Evolutionary conservation across 1,140 invertebrate species (phyloP), one percentile per base, ranked within the genome.

Genomic region (Aricia agestis): DNA sequence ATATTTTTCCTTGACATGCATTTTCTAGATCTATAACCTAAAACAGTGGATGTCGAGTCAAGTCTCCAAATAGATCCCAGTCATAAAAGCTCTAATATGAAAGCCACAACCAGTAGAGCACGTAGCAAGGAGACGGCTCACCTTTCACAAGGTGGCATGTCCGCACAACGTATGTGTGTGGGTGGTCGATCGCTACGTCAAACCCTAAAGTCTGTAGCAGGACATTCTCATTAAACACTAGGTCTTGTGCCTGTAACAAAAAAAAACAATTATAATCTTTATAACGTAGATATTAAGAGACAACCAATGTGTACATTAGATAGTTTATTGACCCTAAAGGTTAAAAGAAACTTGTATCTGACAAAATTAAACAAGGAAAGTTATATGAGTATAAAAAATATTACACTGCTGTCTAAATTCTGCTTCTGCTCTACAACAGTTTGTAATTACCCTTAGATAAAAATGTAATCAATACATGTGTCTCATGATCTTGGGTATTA

Each of bases 211-310:
- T 99, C 93, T 99, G 98, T 69, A 99, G 94, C 63, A 99, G 92
- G 63, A 98, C 96, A 91, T 98, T 99, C 92, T 99, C 98, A 92
- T 99, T 98, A 85, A 96, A 96, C 41, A 99, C 97, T 72, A 99
- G 93, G 92, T 99, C 97, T 88, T 98, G 96, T 80, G 97, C 96
- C 95, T 98, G 93, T 63, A 95, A 94, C 79, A 74, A 72, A 66
- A 73, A 25, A 19, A 19, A 45, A 52, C 9, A 3, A 13, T 13
- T 52, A 4, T 52, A 52, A 52, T 52, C 45, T 52, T 42, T 42
- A 6, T 42, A 11, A 9, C 11, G 41, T 42, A 6, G 41, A 42
- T 42, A 42, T 2, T 3, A 25, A 25, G 5, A 4, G 36, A 36
- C 32, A 32, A 32, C 36, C 41, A 42, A 52, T 52, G 13, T 52